Evolutionary conservation across 23 tunicate genomes (phyloP).

Genomic region (Ciona savignyi): DNA sequence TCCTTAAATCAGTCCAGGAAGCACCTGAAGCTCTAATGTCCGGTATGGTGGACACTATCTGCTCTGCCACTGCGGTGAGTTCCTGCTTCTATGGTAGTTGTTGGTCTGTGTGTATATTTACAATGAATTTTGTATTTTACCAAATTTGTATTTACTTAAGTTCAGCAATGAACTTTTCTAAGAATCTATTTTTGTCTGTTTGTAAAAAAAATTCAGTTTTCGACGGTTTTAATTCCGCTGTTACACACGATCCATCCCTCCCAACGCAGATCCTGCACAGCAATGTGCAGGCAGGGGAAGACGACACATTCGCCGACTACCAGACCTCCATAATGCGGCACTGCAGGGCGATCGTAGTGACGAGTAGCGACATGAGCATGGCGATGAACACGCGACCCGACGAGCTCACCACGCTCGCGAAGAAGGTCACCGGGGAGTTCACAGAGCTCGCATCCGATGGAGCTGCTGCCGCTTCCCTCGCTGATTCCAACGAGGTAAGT

Average conservation of each 20-base stretch:
- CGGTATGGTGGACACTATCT: slow-evolving; percentile 77
- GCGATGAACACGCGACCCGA: slow-evolving; percentile 76
- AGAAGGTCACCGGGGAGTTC: slow-evolving; percentile 72
- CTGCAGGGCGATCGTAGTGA: slow-evolving; percentile 63
- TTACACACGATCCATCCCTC: too few species aligned
- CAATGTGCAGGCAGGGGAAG: slow-evolving; percentile 35
- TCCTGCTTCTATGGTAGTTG: too few species aligned
- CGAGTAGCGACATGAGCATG: slow-evolving; percentile 84
- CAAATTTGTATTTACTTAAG: too few species aligned
- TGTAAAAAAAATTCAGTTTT: too few species aligned
- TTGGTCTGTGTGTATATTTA: too few species aligned
- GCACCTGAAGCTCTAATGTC: slow-evolving; percentile 91
- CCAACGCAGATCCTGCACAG: slow-evolving; percentile 53
- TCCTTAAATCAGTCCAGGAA: slow-evolving; percentile 87
- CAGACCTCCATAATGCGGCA: slow-evolving; percentile 69
- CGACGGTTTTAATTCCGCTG: too few species aligned
- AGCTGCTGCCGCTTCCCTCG: slow-evolving; percentile 68
- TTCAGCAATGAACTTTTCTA: too few species aligned
- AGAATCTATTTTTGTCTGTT: too few species aligned
- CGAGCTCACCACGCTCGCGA: slow-evolving; percentile 58
- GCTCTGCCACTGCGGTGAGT: slow-evolving; percentile 34
- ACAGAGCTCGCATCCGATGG: slow-evolving; percentile 55
- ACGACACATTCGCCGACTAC: slow-evolving; percentile 79
- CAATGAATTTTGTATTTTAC: too few species aligned
- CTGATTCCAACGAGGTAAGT: slow-evolving; percentile 73